These are phyloP conservation scores for Colinus virginianus DNA, from an alignment of 2,113 vertebrate genomes.

Conservation along the genomic window DNA sequence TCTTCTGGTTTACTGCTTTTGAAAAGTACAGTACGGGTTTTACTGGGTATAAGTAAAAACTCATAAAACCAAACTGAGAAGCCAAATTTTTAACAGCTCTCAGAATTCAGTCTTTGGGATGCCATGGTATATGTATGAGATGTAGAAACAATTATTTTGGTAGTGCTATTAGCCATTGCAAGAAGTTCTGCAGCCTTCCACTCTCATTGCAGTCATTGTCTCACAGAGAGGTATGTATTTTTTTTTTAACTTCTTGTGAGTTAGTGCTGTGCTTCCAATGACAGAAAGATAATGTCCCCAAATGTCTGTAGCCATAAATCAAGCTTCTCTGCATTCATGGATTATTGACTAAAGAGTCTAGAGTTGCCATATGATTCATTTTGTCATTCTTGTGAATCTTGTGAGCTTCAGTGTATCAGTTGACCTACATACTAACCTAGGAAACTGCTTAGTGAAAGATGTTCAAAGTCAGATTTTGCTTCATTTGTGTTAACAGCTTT, in stretches of 20 bases:
- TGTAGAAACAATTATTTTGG: neutral
- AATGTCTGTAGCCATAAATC: conserved; percentile 8
- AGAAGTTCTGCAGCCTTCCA: neutral
- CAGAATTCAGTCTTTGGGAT: neutral
- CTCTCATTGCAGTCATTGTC: conserved; percentile 7
- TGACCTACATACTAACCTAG: conserved; percentile 57
- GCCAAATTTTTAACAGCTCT: neutral
- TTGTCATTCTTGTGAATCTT: conserved; percentile 11
- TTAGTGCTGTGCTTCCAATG: neutral
- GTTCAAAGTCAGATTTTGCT: conserved; percentile 59
- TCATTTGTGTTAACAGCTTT: conserved; percentile 31
- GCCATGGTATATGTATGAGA: neutral
- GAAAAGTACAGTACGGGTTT: neutral
- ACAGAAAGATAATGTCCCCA: neutral
- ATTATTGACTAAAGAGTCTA: conserved; percentile 40
- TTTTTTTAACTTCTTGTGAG: neutral
- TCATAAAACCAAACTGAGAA: neutral
- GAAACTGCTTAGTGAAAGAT: conserved; percentile 29
- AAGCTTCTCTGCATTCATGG: conserved; percentile 29
- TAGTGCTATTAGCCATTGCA: neutral
- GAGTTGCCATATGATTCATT: conserved; percentile 41
- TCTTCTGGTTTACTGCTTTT: neutral
- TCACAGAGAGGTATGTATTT: neutral
- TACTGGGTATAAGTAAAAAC: neutral
- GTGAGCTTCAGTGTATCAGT: neutral